These are phyloP conservation scores for Battus philenor DNA, from an alignment of 1,140 invertebrate genomes.

Conservation along the genomic window DNA sequence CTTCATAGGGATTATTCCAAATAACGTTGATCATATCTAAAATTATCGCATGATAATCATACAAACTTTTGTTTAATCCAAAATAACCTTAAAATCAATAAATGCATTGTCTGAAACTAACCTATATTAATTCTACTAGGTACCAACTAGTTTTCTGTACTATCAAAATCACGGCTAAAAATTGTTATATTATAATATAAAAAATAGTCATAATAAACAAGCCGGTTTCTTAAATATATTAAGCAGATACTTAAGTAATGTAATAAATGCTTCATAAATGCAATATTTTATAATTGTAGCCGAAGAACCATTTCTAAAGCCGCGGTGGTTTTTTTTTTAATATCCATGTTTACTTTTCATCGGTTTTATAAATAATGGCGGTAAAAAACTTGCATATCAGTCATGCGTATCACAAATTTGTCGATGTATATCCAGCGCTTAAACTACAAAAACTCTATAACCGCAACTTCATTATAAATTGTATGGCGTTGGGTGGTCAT, in stretches of 20 bases:
- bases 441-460: slow-evolving; percentile 22
- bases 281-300: slow-evolving; percentile 64
- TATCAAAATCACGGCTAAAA: slow-evolving; percentile 14
- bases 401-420: slow-evolving; percentile 61
- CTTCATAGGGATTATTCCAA: slow-evolving; percentile 66
- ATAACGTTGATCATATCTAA: slow-evolving; percentile 20
- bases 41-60: slow-evolving; percentile 8
- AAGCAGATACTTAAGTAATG: slow-evolving; percentile 36
- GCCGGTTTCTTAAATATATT: slow-evolving; percentile 14
- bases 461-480: slow-evolving; percentile 13
- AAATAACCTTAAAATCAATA: slow-evolving; percentile 38
- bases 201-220: slow-evolving; percentile 8
- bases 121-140: slow-evolving; percentile 19
- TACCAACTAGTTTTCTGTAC: slow-evolving; percentile 21
- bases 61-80: slow-evolving; percentile 11
- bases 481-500: slow-evolving; percentile 33
- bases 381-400: no score
- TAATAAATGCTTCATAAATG: slow-evolving; percentile 70
- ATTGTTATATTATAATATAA: slow-evolving; percentile 16
- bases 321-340: no score
- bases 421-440: slow-evolving; percentile 32
- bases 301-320: no score
- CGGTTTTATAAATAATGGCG: no score
- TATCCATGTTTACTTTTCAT: no score
- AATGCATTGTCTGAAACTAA: slow-evolving; percentile 42